Percentiles rank a stretch among this genome's conserved stretches.
phyloP scores from a whole-genome alignment of 2,113 vertebrate species.

The Catharus bicknelli region DNA sequence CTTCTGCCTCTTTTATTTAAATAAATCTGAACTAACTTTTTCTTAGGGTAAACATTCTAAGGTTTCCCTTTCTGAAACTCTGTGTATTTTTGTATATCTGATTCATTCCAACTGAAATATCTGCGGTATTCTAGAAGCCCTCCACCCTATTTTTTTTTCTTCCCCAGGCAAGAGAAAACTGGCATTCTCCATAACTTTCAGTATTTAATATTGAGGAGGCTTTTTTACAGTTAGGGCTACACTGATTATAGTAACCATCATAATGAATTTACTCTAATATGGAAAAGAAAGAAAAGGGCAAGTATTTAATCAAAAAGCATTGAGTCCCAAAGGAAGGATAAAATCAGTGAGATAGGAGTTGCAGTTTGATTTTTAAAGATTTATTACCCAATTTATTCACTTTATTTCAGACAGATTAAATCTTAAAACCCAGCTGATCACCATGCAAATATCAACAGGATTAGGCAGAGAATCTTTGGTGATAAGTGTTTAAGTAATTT shows the following conservation, averaged over 20 bases:
- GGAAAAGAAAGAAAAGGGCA: background rate
- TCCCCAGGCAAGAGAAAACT: background rate
- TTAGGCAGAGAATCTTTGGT: background rate
- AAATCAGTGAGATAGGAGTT: background rate
- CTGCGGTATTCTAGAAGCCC: background rate
- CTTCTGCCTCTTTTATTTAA: background rate
- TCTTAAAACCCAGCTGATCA: background rate
- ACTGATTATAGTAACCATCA: background rate
- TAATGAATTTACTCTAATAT: background rate
- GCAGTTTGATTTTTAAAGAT: background rate
- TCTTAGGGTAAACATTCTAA: background rate
- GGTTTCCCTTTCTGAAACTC: background rate
- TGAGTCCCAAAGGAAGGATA: background rate
- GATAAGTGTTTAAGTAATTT: background rate
- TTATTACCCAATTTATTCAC: constrained; percentile 1
- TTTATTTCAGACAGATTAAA: constrained; percentile 9
- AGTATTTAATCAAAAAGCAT: background rate
- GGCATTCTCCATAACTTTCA: too few species aligned
- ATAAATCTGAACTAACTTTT: background rate
- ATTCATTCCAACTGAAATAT: background rate
- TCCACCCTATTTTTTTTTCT: background rate
- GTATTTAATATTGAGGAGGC: background rate
- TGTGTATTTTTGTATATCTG: background rate
- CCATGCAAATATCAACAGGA: constrained; percentile 7
- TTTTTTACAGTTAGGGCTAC: background rate